Evolutionary conservation across 2,797 vertebrate species (phyloP), one percentile per base, ranked within the genome.

Genomic region (Hirundo rustica): DNA sequence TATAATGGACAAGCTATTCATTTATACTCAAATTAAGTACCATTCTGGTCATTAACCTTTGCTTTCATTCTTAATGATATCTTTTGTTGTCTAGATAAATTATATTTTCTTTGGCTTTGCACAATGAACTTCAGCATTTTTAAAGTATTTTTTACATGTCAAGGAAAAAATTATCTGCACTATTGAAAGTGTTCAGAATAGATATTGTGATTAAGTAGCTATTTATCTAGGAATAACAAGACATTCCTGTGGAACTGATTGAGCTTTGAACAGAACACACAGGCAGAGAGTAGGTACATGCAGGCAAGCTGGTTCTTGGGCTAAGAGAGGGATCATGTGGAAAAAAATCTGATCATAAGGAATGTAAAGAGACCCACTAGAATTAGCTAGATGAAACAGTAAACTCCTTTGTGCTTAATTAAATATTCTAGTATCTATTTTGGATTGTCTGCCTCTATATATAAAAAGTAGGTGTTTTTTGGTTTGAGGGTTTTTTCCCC

Each of bases 11-110:
- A 93, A 86, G 38, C 93, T 90, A 88, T 91, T 96, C 0, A 93
- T 93, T 93, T 89, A 40, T 78, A 89, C 84, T 79, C 29, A 92
- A 79, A 92, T 95, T 87, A 90, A 79, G 64, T 85, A 81, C 66
- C 34, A 10, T 75, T 86, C 74, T 89, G 71, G 58, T 92, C 42
- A 73, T 85, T 90, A 88, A 94, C 50, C 73, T 92, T 91, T 87
- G 48, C 71, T 91, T 93, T 92, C 5, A 3, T 91, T 92, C 74
- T 78, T 91, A 81, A 68, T 68, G 36, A 53, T 83, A 45, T 66
- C 71, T 92, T 89, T 92, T 89, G 80, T 92, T 92, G 51, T 84
- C 77, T 70, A 66, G 81, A 21, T 51, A 82, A 51, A 48, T 42
- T 25, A 13, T 79, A 22, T 58, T 90, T 93, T 74, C 50, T 79